Percentiles rank a stretch among this genome's conserved stretches.
Conservation (phyloP, 2,888 invertebrate genomes). For the Drosophila algonquin region DNA sequence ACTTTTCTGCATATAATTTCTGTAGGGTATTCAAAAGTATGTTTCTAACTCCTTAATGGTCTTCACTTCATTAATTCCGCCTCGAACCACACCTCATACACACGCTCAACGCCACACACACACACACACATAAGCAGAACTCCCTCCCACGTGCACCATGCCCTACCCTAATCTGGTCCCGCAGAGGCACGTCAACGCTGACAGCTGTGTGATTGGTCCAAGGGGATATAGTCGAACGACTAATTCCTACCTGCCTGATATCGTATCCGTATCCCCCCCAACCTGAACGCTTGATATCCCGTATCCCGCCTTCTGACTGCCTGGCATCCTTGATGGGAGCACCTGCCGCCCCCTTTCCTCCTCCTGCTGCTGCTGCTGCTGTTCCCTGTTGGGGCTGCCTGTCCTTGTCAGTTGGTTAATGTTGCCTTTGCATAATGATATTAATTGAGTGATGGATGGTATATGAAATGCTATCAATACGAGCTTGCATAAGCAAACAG, state of each 20-base stretch:
- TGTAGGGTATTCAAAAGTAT: neutral
- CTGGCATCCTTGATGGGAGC: neutral
- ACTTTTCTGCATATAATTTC: neutral
- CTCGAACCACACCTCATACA: neutral
- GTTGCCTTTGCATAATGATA: slow-evolving; percentile 57
- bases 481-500: neutral
- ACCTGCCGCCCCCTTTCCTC: too few species aligned
- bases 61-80: neutral
- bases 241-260: slow-evolving; percentile 17
- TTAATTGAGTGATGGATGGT: slow-evolving; percentile 73
- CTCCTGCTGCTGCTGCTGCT: neutral
- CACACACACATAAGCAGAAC: neutral
- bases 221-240: slow-evolving; percentile 43
- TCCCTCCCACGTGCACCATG: neutral
- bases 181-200: slow-evolving; percentile 39
- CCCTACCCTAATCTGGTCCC: slow-evolving; percentile 16
- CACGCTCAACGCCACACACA: neutral
- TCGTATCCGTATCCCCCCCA: neutral
- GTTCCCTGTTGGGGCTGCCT: neutral
- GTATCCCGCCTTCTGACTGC: neutral
- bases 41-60: neutral
- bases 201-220: slow-evolving; percentile 66
- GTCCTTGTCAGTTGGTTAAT: slow-evolving; percentile 49
- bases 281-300: neutral
- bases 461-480: slow-evolving; percentile 57